Conservation (phyloP, 2,797 vertebrate genomes). For the Cichlasoma orientale region DNA sequence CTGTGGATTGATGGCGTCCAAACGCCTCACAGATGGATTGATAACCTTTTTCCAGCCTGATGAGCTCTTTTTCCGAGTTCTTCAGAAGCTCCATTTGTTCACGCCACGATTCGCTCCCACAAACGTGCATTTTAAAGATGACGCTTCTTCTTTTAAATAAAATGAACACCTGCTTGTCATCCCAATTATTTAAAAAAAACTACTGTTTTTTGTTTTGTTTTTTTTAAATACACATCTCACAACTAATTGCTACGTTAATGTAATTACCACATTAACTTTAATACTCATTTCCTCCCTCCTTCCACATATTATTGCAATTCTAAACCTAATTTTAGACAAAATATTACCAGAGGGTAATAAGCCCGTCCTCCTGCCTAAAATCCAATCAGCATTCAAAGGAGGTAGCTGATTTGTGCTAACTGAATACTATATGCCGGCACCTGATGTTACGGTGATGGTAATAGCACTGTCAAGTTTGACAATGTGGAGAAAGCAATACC, state of each 20-base stretch:
- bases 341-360: not conserved
- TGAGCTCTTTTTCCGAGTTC: not conserved
- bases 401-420: conserved; percentile 52
- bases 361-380: conserved; percentile 20
- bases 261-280: not conserved
- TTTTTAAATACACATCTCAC: not conserved
- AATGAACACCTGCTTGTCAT: fast-evolving
- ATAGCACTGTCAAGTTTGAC: conserved; percentile 75
- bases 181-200: not conserved
- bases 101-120: not conserved
- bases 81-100: not conserved
- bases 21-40: not conserved
- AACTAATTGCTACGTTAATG: not conserved
- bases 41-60: not conserved
- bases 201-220: no score
- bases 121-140: not conserved
- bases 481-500: conserved; percentile 74
- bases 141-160: not conserved
- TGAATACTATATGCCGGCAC: conserved; percentile 50
- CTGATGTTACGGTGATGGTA: conserved; percentile 64
- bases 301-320: not conserved
- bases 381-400: conserved; percentile 60
- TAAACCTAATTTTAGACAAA: not conserved
- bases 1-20: not conserved
- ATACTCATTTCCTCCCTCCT: not conserved